Evolutionary conservation across 2,888 invertebrate genomes (phyloP).

Genomic region (Stegophylla sp.): DNA sequence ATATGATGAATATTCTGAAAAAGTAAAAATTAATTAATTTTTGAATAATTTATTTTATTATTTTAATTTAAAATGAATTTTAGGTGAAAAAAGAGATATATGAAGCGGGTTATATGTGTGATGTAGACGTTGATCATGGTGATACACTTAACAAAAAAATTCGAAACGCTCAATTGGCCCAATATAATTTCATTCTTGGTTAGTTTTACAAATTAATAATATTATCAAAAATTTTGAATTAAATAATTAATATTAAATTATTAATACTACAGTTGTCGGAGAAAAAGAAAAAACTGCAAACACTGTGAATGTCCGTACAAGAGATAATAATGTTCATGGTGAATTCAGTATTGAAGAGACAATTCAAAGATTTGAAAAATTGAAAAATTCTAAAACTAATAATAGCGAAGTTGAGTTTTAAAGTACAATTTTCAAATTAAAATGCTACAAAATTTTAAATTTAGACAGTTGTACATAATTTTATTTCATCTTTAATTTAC

Average conservation of each 20-base stretch:
- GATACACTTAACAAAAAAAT: constrained; percentile 99
- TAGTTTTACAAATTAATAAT: constrained; percentile 62
- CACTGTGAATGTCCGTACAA: constrained; percentile 95
- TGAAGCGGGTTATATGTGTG: constrained; percentile 87
- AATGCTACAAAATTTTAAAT: neutral
- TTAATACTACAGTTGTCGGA: constrained; percentile 82
- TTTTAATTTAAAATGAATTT: constrained; percentile 11
- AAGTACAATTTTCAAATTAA: neutral
- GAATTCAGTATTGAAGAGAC: constrained; percentile 85
- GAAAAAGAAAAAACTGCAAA: constrained; percentile 87
- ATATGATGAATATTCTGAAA: constrained; percentile 85
- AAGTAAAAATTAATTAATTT: constrained; percentile 67
- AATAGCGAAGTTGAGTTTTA: constrained; percentile 47
- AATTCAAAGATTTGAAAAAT: constrained; percentile 77
- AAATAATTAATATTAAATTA: neutral
- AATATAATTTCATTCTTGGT: constrained; percentile 98
- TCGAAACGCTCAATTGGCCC: constrained; percentile 93
- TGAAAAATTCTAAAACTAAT: constrained; percentile 65
- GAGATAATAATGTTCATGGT: constrained; percentile 96
- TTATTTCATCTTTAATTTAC: neutral
- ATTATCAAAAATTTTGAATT: neutral
- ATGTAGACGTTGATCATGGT: constrained; percentile 89
- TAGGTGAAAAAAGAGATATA: constrained; percentile 72
- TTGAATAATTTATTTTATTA: constrained; percentile 1
- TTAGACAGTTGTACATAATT: neutral